Base-by-base conservation (phyloP, 2,113 vertebrate species). In the Orientallactaga bullata region DNA sequence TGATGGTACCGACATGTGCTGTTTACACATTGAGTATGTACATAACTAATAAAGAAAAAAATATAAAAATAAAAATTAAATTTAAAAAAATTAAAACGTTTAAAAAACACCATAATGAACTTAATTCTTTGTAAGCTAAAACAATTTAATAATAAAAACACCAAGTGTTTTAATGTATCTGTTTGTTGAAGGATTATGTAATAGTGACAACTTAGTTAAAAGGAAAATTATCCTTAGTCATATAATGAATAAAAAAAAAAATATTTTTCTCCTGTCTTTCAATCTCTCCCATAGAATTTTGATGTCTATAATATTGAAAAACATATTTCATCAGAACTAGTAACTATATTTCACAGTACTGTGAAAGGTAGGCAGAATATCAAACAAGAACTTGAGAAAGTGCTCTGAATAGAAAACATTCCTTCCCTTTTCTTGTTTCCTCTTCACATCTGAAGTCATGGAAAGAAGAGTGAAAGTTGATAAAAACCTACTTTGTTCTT, bases 401-500 rank as follows among this genome's bases (percentile, higher is more conserved):
- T 90, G 42, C 4, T 8, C 1, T 3, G 12, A 95, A 94, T 15
- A 77, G 35, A 95, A 21, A 26, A 26, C 69, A 30, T 71, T 30
- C 86, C 1, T 35, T 81, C 12, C 10, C 18, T 65, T 95, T 89
- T 69, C 61, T 91, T 96, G 39, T 92, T 96, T 95, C 26, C 47
- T 91, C 16, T 94, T 96, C 37, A 32, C 7, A 6, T 71, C 12
- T 13, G 21, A 17, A 74, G 68, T 72, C 96, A 95, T 17, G 7
- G 2, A 30, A 28, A 95, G 58, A 94, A 55, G 88, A 95, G 4
- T 2, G 30, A 88, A 65, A 86, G 77, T 96, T 81, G 18, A 83
- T 92, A 92, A 97, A 96, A 93, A 28, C 1, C 10, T 77, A 82
- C 7, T 93, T 97, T 96, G 9, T 7, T 89, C 51, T 81, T 96